phyloP scores from a whole-genome alignment of 2,888 invertebrate species.

The Prenolepis imparis region DNA sequence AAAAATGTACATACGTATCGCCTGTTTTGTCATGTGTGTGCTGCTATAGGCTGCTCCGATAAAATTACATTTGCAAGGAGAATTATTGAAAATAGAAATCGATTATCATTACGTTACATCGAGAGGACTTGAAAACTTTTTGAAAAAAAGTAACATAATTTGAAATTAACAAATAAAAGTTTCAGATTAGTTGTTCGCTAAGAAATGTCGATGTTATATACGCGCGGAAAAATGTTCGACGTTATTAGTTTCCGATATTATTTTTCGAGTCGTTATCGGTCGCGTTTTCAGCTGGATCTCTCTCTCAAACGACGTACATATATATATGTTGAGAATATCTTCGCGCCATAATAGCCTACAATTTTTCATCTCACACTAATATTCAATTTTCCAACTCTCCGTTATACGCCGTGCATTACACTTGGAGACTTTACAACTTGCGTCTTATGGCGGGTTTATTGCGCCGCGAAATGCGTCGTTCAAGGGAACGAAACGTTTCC shows the following conservation, averaged over 20 bases:
- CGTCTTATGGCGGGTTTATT: slow-evolving; percentile 36
- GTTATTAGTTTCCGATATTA: neutral
- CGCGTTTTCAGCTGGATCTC: neutral
- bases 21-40: slow-evolving; percentile 4
- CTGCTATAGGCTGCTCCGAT: neutral
- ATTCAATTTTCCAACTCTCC: slow-evolving; percentile 55
- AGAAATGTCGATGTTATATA: neutral
- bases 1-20: slow-evolving; percentile 17
- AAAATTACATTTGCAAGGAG: slow-evolving; percentile 6
- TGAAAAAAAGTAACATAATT: neutral
- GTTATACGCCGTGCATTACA: slow-evolving; percentile 41
- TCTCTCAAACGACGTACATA: slow-evolving; percentile 17
- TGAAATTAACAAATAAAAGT: neutral
- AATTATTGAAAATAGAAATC: neutral
- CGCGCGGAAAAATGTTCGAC: neutral
- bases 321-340: neutral
- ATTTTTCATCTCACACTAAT: slow-evolving; percentile 50
- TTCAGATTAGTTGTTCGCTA: neutral
- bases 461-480: slow-evolving; percentile 18
- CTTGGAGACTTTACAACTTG: slow-evolving; percentile 39
- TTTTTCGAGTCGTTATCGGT: slow-evolving; percentile 13
- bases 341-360: slow-evolving; percentile 10
- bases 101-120: neutral
- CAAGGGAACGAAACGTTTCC: slow-evolving; percentile 27
- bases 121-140: neutral